A percentile compares a stretch with the other conserved stretches of the same genome.
Conservation (phyloP, 2,113 vertebrate genomes). For the Thymallus thymallus region DNA sequence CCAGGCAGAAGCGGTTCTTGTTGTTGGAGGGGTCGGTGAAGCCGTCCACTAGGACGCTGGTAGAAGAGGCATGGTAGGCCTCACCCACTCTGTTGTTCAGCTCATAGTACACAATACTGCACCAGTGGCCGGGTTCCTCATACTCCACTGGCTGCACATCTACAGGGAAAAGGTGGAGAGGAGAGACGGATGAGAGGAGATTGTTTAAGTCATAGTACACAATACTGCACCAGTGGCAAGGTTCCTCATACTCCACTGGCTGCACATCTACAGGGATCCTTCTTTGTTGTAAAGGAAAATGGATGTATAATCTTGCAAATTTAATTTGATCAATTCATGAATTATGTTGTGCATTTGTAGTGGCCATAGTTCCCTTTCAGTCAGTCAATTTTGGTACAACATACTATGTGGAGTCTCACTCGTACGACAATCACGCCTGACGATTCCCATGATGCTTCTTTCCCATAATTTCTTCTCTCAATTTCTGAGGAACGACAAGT, state of each 20-base stretch:
- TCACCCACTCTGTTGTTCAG: conserved; percentile 95
- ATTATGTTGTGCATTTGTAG: too few relatives aligned
- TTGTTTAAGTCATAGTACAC: conserved; percentile 97
- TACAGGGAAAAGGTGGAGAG: conserved; percentile 43
- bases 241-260: conserved; percentile 93
- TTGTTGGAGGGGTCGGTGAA: conserved; percentile 97
- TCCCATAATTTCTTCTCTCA: too few relatives aligned
- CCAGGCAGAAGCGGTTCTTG: conserved; percentile 96
- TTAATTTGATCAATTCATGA: too few relatives aligned
- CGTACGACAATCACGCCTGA: too few relatives aligned
- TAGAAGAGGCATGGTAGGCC: conserved; percentile 94
- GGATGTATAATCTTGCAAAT: too few relatives aligned
- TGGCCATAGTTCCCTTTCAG: too few relatives aligned
- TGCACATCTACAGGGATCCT: conserved; percentile 81
- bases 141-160: conserved; percentile 97
- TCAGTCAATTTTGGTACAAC: too few relatives aligned
- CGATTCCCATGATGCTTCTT: too few relatives aligned
- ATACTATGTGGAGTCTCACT: too few relatives aligned
- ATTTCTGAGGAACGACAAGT: too few relatives aligned
- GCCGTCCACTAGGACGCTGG: conserved; percentile 93
- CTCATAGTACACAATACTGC: conserved; percentile 98
- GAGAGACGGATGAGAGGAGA: neutral
- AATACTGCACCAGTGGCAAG: conserved; percentile 96
- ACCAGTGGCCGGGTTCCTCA: conserved; percentile 95
- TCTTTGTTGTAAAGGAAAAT: too few relatives aligned